These are phyloP conservation scores for Drosophila cardini DNA, from an alignment of 1,140 invertebrate genomes.

Conservation along the genomic window DNA sequence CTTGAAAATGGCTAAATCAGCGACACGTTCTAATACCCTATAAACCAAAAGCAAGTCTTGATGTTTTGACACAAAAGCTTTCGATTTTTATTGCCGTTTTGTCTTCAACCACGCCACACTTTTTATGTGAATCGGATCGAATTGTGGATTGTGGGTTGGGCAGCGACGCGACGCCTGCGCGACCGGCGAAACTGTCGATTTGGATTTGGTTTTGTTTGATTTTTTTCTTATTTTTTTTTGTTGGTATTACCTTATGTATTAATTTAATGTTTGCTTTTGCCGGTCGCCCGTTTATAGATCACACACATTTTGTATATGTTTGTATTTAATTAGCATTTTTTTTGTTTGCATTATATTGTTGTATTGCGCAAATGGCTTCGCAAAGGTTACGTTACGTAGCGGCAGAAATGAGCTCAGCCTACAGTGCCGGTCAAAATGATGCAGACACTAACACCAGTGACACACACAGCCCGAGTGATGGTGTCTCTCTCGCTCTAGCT, in stretches of 20 bases:
- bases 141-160: slow-evolving; percentile 15
- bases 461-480: neutral
- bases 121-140: neutral
- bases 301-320: slow-evolving; percentile 10
- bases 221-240: slow-evolving; percentile 1
- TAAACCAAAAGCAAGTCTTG: neutral
- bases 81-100: neutral
- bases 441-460: slow-evolving; percentile 11
- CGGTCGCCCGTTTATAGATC: slow-evolving; percentile 9
- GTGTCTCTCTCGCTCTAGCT: neutral
- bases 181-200: slow-evolving; percentile 7
- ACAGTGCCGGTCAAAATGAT: slow-evolving; percentile 37
- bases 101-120: slow-evolving; percentile 10
- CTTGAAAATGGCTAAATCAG: neutral
- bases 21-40: neutral
- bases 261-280: slow-evolving; percentile 14
- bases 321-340: slow-evolving; percentile 48
- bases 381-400: slow-evolving; percentile 17
- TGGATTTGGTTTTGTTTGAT: slow-evolving; percentile 3
- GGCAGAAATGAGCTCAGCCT: slow-evolving; percentile 9
- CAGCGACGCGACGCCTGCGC: slow-evolving; percentile 28
- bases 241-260: slow-evolving; percentile 7
- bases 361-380: slow-evolving; percentile 29
- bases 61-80: slow-evolving; percentile 5
- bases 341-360: slow-evolving; percentile 26